phyloP scores from a whole-genome alignment of 2,888 invertebrate species.

The Sepioteuthis lessoniana region DNA sequence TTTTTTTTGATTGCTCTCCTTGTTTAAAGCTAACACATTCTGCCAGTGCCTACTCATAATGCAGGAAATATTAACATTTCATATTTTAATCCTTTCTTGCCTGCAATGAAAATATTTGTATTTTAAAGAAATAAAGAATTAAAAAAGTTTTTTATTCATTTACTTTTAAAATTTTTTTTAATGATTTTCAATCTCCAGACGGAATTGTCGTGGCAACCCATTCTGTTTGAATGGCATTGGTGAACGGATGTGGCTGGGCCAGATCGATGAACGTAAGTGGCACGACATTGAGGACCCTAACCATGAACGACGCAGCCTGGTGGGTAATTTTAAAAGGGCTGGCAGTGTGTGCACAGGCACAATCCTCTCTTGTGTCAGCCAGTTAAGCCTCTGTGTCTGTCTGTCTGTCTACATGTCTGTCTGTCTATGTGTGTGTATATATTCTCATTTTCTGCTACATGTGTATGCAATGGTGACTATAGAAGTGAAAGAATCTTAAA shows the following conservation, averaged over 20 bases:
- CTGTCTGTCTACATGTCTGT: neutral
- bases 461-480: neutral
- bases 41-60: too few relatives aligned
- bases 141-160: too few relatives aligned
- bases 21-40: too few relatives aligned
- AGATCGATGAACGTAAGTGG: slow-evolving; percentile 76
- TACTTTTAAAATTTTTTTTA: too few relatives aligned
- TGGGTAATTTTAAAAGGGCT: slow-evolving; percentile 51
- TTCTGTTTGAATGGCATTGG: slow-evolving; percentile 79
- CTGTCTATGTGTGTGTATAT: neutral
- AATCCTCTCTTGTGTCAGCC: neutral
- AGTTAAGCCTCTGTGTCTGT: neutral
- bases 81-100: too few relatives aligned
- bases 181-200: slow-evolving; percentile 72
- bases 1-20: too few relatives aligned
- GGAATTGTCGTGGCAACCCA: slow-evolving; percentile 80
- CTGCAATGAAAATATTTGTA: too few relatives aligned
- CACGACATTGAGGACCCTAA: slow-evolving; percentile 72
- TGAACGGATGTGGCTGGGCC: slow-evolving; percentile 78
- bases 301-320: slow-evolving; percentile 69
- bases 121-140: too few relatives aligned
- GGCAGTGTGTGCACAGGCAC: neutral
- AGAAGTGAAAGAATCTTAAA: neutral
- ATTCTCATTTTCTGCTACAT: neutral
- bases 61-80: too few relatives aligned